phyloP scores from a whole-genome alignment of 2,797 vertebrate species.

The Mionectes olivaceus region DNA sequence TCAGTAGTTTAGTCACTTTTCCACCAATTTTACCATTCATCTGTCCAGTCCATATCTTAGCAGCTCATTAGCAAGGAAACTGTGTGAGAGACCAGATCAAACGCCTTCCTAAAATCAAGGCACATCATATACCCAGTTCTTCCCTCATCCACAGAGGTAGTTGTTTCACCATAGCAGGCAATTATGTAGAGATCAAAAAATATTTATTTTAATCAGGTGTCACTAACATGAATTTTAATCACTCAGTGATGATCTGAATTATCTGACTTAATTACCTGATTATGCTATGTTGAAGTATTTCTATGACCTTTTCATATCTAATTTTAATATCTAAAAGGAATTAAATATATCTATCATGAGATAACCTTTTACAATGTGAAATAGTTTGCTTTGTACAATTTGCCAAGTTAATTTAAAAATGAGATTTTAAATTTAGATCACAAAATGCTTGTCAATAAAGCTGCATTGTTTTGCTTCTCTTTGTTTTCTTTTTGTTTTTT shows the following conservation, averaged over 20 bases:
- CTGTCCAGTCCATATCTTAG: not conserved
- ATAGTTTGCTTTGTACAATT: not conserved
- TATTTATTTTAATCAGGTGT: conserved; percentile 54
- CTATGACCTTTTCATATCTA: conserved; percentile 45
- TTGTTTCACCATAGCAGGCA: not conserved
- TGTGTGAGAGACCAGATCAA: not conserved
- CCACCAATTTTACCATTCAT: not conserved
- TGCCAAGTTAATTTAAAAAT: not conserved
- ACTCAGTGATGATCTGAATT: conserved; percentile 38
- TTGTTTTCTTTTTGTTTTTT: not conserved
- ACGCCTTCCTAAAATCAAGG: not conserved
- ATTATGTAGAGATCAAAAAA: conserved; percentile 26
- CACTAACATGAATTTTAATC: conserved; percentile 53
- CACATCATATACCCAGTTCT: not conserved
- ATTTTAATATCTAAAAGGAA: conserved; percentile 44
- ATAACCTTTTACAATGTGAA: conserved; percentile 27
- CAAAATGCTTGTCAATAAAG: not conserved
- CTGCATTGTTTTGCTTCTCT: not conserved
- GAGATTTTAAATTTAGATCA: not conserved
- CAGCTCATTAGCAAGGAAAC: not conserved
- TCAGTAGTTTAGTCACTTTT: not conserved
- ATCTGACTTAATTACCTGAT: conserved; percentile 56
- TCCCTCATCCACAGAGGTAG: not conserved
- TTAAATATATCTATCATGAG: conserved; percentile 1
- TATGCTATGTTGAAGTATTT: conserved; percentile 42